These are phyloP conservation scores for Cyanoderma ruficeps DNA, from an alignment of 2,113 vertebrate genomes.

Conservation along the genomic window DNA sequence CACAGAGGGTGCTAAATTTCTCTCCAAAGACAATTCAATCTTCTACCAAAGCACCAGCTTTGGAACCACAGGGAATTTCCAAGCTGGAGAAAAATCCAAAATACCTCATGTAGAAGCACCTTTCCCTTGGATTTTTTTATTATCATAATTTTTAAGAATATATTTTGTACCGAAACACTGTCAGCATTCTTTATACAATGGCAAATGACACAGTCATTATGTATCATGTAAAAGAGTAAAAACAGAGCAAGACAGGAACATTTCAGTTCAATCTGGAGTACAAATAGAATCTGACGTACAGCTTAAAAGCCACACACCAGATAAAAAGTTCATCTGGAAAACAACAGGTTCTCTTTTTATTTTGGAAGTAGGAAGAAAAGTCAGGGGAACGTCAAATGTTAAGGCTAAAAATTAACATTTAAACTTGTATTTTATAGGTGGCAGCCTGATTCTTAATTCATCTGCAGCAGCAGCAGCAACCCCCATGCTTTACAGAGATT, in stretches of 20 bases:
- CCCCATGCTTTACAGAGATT: not conserved
- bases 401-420: conserved; percentile 31
- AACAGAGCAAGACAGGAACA: conserved; percentile 71
- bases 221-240: conserved; percentile 69
- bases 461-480: not conserved
- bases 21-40: not conserved
- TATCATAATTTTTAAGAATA: conserved; percentile 70
- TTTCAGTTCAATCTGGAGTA: conserved; percentile 62
- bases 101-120: conserved; percentile 62
- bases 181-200: conserved; percentile 74
- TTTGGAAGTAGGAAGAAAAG: not conserved
- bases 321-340: conserved; percentile 24
- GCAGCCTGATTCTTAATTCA: not conserved
- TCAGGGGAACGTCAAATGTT: not conserved
- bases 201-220: conserved; percentile 70
- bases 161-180: conserved; percentile 78
- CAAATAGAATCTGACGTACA: conserved; percentile 69
- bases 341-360: not conserved
- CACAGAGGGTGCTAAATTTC: not conserved
- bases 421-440: not conserved
- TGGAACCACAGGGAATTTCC: not conserved
- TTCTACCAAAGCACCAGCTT: not conserved
- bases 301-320: conserved; percentile 66
- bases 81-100: conserved; percentile 61
- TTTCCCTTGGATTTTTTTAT: conserved; percentile 66